phyloP scores from a whole-genome alignment of 2,888 invertebrate species.

The Lymantria dispar region DNA sequence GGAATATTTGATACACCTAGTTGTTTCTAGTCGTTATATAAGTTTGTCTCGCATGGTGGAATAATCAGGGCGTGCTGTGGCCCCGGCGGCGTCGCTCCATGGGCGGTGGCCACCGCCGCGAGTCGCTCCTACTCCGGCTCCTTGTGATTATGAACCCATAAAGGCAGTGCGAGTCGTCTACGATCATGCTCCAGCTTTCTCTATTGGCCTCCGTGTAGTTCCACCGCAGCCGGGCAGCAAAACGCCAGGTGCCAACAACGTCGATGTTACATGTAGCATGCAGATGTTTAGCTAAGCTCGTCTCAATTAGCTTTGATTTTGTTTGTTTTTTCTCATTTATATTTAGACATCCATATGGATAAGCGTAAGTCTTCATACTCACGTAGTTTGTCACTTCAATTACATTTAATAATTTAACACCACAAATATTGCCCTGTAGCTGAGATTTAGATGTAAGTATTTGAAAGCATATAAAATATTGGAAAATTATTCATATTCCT shows the following conservation, averaged over 20 bases:
- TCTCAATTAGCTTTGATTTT: slow-evolving; percentile 9
- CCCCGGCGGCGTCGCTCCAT: slow-evolving; percentile 90
- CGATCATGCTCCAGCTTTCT: slow-evolving; percentile 83
- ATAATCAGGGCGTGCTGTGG: slow-evolving; percentile 84
- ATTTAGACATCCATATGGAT: background rate
- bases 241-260: slow-evolving; percentile 75
- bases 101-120: slow-evolving; percentile 88
- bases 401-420: too few species aligned
- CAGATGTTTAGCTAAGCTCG: slow-evolving; percentile 2
- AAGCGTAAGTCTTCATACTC: background rate
- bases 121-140: slow-evolving; percentile 89
- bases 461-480: too few species aligned
- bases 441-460: too few species aligned
- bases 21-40: slow-evolving; percentile 7
- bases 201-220: slow-evolving; percentile 82
- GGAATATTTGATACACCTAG: background rate
- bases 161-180: slow-evolving; percentile 82
- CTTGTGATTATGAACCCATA: slow-evolving; percentile 94
- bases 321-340: slow-evolving; percentile 1
- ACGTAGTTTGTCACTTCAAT: background rate
- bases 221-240: slow-evolving; percentile 67
- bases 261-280: slow-evolving; percentile 19
- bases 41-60: slow-evolving; percentile 23
- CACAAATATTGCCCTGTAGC: too few species aligned
- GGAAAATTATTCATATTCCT: too few species aligned